Evolutionary conservation across 1,140 invertebrate species (phyloP), one percentile per base, ranked within the genome.

Genomic region (Cydia fagiglandana): DNA sequence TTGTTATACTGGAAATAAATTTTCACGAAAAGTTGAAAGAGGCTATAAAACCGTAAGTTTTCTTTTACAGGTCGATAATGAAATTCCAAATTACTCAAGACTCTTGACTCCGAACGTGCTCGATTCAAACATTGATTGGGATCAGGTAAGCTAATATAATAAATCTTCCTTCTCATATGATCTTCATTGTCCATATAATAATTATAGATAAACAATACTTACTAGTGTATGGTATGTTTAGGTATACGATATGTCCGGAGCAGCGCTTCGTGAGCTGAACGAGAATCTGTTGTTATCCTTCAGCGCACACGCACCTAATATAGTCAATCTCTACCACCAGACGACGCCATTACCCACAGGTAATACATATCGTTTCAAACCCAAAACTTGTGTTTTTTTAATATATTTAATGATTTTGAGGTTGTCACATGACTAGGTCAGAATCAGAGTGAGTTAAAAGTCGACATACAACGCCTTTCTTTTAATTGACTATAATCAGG

Each of bases 251-350:
- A 84, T 89, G 28, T 86, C 91, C 0, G 78, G 79, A 68, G 61
- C 89, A 4, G 91, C 93, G 20, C 83, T 94, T 4, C 84, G 91
- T 1, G 94, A 95, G 61, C 79, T 95, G 53, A 94, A 95, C 86
- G 94, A 95, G 75, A 94, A 94, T 84, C 75, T 95, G 17, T 84
- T 96, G 38, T 79, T 96, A 2, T 92, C 84, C 76, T 95, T 95
- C 80, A 94, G 94, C 50, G 94, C 95, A 9, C 94, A 94, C 80
- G 93, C 93, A 81, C 94, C 94, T 0, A 84, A 91, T 12, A 83
- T 92, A 12, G 91, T 95, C 73, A 94, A 94, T 79, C 82, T 95
- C 9, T 95, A 95, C 87, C 95, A 95, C 13, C 94, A 94, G 81
- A 92, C 94, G 20, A 84, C 94, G 0, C 80, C 93, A 0, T 92